These are phyloP conservation scores for Himalopsyche tibetana DNA, from an alignment of 2,888 invertebrate species.

Conservation along the genomic window DNA sequence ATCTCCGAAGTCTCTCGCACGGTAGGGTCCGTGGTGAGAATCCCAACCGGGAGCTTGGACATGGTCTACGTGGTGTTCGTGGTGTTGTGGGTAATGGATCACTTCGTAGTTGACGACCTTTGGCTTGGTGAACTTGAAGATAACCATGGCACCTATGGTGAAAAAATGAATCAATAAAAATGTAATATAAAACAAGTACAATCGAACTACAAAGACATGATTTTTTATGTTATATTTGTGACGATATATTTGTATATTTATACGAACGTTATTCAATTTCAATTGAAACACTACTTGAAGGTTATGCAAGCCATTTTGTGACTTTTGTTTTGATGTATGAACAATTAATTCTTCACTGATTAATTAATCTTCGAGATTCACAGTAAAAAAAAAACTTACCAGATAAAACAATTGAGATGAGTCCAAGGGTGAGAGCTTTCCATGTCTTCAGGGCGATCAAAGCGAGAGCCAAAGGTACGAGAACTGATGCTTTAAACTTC, in stretches of 20 bases:
- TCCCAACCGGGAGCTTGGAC: slow-evolving; percentile 71
- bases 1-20: slow-evolving; percentile 79
- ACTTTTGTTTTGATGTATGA: no score
- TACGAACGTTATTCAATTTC: no score
- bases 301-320: no score
- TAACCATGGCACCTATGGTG: slow-evolving; percentile 82
- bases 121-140: slow-evolving; percentile 92
- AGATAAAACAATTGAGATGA: slow-evolving; percentile 89
- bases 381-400: slow-evolving; percentile 71
- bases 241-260: no score
- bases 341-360: no score
- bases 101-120: slow-evolving; percentile 93
- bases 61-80: slow-evolving; percentile 83
- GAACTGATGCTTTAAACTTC: slow-evolving; percentile 90
- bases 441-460: slow-evolving; percentile 92
- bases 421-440: slow-evolving; percentile 91
- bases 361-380: no score
- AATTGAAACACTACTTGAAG: no score
- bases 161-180: background rate
- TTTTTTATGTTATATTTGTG: no score
- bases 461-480: slow-evolving; percentile 88
- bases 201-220: no score
- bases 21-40: slow-evolving; percentile 79
- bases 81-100: slow-evolving; percentile 86
- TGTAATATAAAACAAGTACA: no score